Conservation (phyloP, 2,797 vertebrate species). For the Orestias chungarensis region DNA sequence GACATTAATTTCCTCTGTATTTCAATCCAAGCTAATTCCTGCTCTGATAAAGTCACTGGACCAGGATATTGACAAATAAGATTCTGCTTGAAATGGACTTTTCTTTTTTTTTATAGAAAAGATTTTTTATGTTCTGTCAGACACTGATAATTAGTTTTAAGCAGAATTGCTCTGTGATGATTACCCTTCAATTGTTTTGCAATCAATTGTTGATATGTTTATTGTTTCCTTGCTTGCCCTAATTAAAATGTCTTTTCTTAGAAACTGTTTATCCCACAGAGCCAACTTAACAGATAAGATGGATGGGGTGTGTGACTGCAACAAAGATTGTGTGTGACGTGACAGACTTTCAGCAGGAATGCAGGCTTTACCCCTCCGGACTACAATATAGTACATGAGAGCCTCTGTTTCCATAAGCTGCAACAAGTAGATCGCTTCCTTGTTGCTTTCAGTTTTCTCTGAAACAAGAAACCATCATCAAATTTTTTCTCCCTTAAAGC, state of each 20-base stretch:
- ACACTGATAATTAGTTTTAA: slow-evolving; percentile 78
- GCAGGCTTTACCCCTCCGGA: slow-evolving; percentile 35
- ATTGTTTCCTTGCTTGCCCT: slow-evolving; percentile 68
- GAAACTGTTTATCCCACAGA: slow-evolving; percentile 63
- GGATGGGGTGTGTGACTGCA: slow-evolving; percentile 44
- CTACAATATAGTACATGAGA: slow-evolving; percentile 20
- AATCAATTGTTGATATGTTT: slow-evolving; percentile 70
- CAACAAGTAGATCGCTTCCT: slow-evolving; percentile 29
- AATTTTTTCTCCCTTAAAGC: slow-evolving; percentile 23
- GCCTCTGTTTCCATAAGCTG: slow-evolving; percentile 21
- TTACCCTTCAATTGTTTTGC: slow-evolving; percentile 72
- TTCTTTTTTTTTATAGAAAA: slow-evolving; percentile 16
- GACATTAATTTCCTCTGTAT: slow-evolving; percentile 50
- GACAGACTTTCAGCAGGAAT: slow-evolving; percentile 38
- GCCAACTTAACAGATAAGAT: slow-evolving; percentile 50
- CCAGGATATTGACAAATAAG: slow-evolving; percentile 34
- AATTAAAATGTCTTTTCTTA: slow-evolving; percentile 73
- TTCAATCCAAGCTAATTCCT: slow-evolving; percentile 48
- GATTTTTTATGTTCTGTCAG: slow-evolving; percentile 72
- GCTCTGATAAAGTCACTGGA: slow-evolving; percentile 35
- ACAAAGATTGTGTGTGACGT: slow-evolving; percentile 37
- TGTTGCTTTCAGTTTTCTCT: slow-evolving; percentile 33
- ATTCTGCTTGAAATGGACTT: slow-evolving; percentile 36
- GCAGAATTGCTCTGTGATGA: slow-evolving; percentile 65
- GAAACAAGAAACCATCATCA: slow-evolving; percentile 27